phyloP scores from a whole-genome alignment of 2,888 invertebrate species.

The Drosophila anceps region DNA sequence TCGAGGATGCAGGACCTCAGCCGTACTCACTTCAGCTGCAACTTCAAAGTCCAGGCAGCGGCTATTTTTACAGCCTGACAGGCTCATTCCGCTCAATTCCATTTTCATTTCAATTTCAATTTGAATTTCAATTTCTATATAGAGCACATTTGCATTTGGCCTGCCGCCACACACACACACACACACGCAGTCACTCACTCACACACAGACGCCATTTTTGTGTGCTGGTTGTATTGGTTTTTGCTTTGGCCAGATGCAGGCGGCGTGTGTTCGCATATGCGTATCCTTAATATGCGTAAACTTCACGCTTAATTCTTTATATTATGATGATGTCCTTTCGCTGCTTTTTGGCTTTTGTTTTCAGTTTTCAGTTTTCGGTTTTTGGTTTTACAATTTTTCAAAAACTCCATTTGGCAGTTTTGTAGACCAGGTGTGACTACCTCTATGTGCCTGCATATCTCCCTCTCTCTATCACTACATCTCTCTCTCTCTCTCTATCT shows the following conservation, averaged over 20 bases:
- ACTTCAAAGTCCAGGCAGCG: constrained; percentile 1
- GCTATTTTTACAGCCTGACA: constrained; percentile 66
- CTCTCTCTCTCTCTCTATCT: not conserved
- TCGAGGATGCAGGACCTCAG: constrained; percentile 15
- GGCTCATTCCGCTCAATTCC: constrained; percentile 64
- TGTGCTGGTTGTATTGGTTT: constrained; percentile 40
- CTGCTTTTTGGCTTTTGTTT: constrained; percentile 76
- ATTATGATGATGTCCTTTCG: constrained; percentile 82
- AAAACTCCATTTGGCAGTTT: constrained; percentile 54
- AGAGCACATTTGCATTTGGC: constrained; percentile 67
- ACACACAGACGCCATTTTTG: constrained; percentile 34
- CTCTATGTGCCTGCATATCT: constrained; percentile 24
- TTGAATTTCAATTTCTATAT: constrained; percentile 20
- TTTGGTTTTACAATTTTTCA: constrained; percentile 67
- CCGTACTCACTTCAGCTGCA: constrained; percentile 8
- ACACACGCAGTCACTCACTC: constrained; percentile 9
- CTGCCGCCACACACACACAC: constrained; percentile 36
- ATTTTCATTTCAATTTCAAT: constrained; percentile 24
- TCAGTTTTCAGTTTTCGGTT: constrained; percentile 54
- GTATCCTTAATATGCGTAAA: constrained; percentile 84
- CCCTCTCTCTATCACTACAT: constrained; percentile 6
- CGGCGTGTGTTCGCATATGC: constrained; percentile 72
- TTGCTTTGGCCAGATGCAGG: constrained; percentile 72
- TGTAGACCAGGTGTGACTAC: constrained; percentile 69
- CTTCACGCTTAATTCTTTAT: constrained; percentile 84